These are phyloP conservation scores for Echinometra lucunter DNA, from an alignment of 53 echinoderm and acorn worm genomes.

Conservation along the genomic window DNA sequence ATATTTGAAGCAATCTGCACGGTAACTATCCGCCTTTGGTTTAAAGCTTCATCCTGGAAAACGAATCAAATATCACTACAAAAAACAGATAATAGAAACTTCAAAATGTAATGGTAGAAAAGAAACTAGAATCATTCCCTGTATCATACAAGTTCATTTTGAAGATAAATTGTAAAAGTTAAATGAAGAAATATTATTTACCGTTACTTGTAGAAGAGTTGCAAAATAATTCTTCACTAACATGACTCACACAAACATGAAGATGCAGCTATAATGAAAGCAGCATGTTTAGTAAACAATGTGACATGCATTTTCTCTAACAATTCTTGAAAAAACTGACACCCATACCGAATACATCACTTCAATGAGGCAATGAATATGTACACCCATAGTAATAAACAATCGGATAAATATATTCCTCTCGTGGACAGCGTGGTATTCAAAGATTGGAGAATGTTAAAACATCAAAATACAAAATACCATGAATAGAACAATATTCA, in stretches of 20 bases:
- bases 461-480: slow-evolving; percentile 50
- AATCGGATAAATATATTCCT: slow-evolving; percentile 47
- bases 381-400: slow-evolving; percentile 15
- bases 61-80: no score
- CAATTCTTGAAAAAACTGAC: neutral
- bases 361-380: slow-evolving; percentile 31
- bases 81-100: no score
- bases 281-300: neutral
- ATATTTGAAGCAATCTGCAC: neutral
- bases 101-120: no score
- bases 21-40: neutral
- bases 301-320: neutral
- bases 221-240: neutral
- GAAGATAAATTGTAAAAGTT: neutral
- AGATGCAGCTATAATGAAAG: neutral
- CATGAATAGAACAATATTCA: slow-evolving; percentile 25
- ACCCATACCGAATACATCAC: slow-evolving; percentile 19
- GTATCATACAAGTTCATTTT: neutral
- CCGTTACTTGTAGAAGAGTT: neutral
- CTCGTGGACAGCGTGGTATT: slow-evolving; percentile 1
- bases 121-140: neutral
- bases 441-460: slow-evolving; percentile 42
- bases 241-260: neutral
- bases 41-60: no score
- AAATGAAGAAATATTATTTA: neutral